Percentiles rank a stretch among this genome's conserved stretches.
These are phyloP conservation scores for Lamprologus tigripictilis DNA, from an alignment of 2,113 vertebrate genomes.

Conservation along the genomic window DNA sequence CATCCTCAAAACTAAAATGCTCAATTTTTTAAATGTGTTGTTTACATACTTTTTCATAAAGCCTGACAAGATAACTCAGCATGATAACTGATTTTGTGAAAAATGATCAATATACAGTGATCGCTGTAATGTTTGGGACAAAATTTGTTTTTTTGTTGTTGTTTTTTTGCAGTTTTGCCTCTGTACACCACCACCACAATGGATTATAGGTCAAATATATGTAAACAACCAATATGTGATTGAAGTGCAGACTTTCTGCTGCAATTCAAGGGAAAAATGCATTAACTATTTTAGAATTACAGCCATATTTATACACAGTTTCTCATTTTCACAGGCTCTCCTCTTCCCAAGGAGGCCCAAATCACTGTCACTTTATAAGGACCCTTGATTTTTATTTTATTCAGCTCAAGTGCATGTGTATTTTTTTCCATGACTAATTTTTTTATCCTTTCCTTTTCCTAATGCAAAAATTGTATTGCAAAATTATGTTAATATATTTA, in stretches of 20 bases:
- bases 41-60: background rate
- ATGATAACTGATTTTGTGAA: background rate
- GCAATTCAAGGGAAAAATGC: background rate
- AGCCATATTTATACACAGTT: background rate
- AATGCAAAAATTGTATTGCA: background rate
- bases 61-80: background rate
- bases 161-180: background rate
- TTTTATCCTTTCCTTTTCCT: background rate
- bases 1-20: background rate
- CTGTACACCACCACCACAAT: background rate
- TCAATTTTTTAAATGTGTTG: background rate
- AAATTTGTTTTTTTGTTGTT: accelerated
- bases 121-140: background rate
- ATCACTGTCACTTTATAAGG: background rate
- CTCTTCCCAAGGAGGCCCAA: background rate
- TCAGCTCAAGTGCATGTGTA: background rate
- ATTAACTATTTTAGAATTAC: background rate
- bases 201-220: background rate
- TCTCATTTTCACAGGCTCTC: background rate
- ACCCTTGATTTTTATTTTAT: background rate
- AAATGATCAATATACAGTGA: background rate
- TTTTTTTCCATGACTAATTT: background rate
- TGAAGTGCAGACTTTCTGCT: background rate
- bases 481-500: background rate
- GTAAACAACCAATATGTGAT: background rate